A percentile compares a stretch with the other conserved stretches of the same genome.
Conservation (phyloP, 1,140 invertebrate genomes). For the Diachasma alloeum region DNA sequence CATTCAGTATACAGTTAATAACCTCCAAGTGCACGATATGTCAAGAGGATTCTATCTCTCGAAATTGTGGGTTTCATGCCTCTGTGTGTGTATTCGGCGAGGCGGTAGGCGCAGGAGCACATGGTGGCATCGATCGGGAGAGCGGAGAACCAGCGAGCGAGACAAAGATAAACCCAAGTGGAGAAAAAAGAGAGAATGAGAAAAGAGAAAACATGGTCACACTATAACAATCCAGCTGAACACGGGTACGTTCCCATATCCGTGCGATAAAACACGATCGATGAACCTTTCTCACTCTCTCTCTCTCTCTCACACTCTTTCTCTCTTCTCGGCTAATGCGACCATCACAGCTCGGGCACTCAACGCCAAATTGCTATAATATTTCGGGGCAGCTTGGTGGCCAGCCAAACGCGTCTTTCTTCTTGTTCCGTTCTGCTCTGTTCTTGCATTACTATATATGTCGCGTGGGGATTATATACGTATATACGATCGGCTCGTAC, state of each 20-base stretch:
- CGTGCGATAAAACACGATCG: slow-evolving; percentile 30
- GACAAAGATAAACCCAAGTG: background rate
- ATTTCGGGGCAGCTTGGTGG: slow-evolving; percentile 19
- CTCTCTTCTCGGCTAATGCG: slow-evolving; percentile 19
- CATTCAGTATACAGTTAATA: background rate
- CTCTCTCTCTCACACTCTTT: too few relatives aligned
- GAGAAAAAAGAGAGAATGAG: background rate
- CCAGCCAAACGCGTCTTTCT: slow-evolving; percentile 12
- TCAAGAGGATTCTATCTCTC: background rate
- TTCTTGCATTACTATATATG: background rate
- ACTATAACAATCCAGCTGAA: background rate
- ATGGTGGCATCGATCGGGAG: slow-evolving; percentile 21
- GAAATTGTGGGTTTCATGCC: slow-evolving; percentile 2
- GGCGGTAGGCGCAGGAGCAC: slow-evolving; percentile 37
- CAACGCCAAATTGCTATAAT: slow-evolving; percentile 37
- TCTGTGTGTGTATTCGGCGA: slow-evolving; percentile 2
- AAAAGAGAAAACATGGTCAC: background rate
- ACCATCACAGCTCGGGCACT: slow-evolving; percentile 21
- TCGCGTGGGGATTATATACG: slow-evolving; percentile 2
- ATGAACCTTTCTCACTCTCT: background rate
- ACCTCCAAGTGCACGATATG: background rate
- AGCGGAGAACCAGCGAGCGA: slow-evolving; percentile 11
- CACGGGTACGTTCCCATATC: background rate
- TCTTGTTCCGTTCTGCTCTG: background rate
- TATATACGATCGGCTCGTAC: slow-evolving; percentile 14